phyloP scores from a whole-genome alignment of 2,797 vertebrate genomes.

The Lepus oiostolus region DNA sequence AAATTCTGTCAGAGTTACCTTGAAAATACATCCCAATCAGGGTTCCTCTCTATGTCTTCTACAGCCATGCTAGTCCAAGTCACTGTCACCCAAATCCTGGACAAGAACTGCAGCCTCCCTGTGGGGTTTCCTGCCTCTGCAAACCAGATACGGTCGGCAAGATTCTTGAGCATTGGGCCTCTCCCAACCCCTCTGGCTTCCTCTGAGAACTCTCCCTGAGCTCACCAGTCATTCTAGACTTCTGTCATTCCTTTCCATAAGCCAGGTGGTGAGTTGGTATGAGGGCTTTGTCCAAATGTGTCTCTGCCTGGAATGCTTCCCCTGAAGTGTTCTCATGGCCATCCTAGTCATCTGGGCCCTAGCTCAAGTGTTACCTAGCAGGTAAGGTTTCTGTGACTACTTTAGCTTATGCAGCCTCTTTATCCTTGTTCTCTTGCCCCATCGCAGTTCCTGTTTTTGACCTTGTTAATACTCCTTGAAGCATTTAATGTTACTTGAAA shows the following conservation, averaged over 20 bases:
- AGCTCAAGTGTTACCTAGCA: background rate
- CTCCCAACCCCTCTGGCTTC: background rate
- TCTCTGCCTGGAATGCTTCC: background rate
- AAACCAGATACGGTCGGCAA: background rate
- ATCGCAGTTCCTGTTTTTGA: background rate
- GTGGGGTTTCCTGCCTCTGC: background rate
- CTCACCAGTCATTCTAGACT: background rate
- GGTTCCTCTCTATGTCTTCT: background rate
- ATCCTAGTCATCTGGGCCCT: background rate
- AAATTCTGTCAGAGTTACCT: background rate
- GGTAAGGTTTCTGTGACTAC: background rate
- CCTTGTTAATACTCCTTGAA: background rate
- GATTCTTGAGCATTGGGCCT: accelerated
- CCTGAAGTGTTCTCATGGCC: background rate
- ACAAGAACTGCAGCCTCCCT: too few relatives aligned
- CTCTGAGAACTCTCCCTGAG: background rate
- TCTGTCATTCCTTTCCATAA: background rate
- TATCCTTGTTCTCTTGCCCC: too few relatives aligned
- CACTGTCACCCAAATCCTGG: background rate
- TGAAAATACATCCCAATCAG: background rate
- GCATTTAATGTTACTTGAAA: background rate
- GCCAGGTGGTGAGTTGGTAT: background rate
- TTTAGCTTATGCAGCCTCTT: background rate
- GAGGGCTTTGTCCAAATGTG: background rate
- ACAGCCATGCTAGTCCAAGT: background rate